Evolutionary conservation across 2,888 invertebrate species (phyloP), one percentile per base, ranked within the genome.

Genomic region (Xanthorhoe designata): DNA sequence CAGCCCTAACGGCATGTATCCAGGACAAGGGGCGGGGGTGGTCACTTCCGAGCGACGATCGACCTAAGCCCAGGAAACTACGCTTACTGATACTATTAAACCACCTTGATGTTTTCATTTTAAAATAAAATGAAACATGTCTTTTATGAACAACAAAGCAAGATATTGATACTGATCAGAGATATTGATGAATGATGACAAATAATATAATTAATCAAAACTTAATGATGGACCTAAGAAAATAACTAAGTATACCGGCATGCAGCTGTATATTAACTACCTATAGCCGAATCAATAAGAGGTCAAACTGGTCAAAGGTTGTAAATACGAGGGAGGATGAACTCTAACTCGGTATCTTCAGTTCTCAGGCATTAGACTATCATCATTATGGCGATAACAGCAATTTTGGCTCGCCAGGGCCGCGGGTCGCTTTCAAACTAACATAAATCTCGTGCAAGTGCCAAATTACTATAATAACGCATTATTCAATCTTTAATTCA

Each of bases 21-120:
- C 69, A 71, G 76, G 77, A 66, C 77, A 68, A 53, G 60, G 66
- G 71, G 64, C 61, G 59, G 64, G 64, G 69, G 71, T 64, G 72
- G 72, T 66, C 72, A 71, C 64, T 70, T 70, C 73, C 74, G 65
- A 54, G 54, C 42, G 52, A 38, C 66, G 64, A 61, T 59, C 72
- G 66, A 68, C 70, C 71, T 50, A 42, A 51, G 49, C 63, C 55
- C 58, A 54, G 73, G 58, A 73, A 75, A 71, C 73, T 49, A 64
- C 70, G 63, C 65, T 70, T 67, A 69, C 61, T 42, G 38, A 42
- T 42, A 42, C 13, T 13, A 42, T 42, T 42, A 13, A 42, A 42
- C 38, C 3, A 42, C 13, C 38, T 13, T 55, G 24, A 45, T 66
- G 62, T 50, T 66, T 63, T 59, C 29, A 68, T 60, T 72, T 59